These are phyloP conservation scores for Adelosebastes latens DNA, from an alignment of 2,797 vertebrate species.

Conservation along the genomic window DNA sequence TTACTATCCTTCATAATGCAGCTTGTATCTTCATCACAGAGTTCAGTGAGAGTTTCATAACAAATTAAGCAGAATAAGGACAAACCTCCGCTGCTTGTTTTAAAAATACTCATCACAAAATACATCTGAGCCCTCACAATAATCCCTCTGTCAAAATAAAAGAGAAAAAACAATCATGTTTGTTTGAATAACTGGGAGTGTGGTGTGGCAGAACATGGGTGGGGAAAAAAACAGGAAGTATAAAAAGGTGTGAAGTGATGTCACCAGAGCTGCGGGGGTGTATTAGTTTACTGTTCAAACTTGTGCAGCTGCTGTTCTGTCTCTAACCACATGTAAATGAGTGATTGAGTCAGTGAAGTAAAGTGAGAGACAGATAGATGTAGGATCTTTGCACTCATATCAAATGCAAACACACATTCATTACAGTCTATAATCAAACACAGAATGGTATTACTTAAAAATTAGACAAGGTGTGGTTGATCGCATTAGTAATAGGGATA, in stretches of 20 bases:
- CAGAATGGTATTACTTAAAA: not conserved
- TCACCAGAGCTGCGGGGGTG: constrained; percentile 6
- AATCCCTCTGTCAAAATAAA: not conserved
- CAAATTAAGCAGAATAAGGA: not conserved
- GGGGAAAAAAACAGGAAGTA: constrained; percentile 30
- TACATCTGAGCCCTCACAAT: not conserved
- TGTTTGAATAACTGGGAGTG: constrained; percentile 8
- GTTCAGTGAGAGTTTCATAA: not conserved
- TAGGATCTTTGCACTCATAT: not conserved
- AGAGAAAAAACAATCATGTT: not conserved
- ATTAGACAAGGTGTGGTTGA: not conserved
- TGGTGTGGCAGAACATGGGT: not conserved
- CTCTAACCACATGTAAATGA: not conserved
- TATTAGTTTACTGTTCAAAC: constrained; percentile 43
- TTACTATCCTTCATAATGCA: not conserved
- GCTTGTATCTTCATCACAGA: not conserved
- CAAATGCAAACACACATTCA: constrained; percentile 7
- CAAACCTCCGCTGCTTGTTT: not conserved
- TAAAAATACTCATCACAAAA: not conserved
- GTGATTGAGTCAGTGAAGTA: not conserved
- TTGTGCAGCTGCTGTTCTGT: constrained; percentile 38
- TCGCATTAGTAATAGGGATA: constrained; percentile 9
- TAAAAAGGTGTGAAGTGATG: constrained; percentile 43
- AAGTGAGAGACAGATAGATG: not conserved
- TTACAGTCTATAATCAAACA: not conserved